A percentile compares a stretch with the other conserved stretches of the same genome.
Evolutionary conservation across 2,888 invertebrate species (phyloP).

Genomic region (Pristionchus exspectatus): DNA sequence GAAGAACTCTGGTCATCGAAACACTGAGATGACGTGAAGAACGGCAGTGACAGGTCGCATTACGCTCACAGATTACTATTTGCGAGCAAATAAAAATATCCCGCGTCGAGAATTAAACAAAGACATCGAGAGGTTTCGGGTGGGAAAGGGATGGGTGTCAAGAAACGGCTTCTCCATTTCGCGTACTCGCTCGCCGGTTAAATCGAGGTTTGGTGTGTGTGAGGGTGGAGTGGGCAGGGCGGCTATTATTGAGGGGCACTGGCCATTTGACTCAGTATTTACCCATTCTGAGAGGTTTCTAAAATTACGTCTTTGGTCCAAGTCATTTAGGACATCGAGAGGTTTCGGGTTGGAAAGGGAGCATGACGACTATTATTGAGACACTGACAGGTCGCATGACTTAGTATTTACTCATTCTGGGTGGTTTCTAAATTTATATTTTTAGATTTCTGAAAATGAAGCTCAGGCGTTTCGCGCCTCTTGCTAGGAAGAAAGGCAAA

Average conservation of each 20-base stretch:
- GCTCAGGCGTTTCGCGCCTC: too few species aligned
- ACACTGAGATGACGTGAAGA: too few species aligned
- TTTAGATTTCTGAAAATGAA: neutral
- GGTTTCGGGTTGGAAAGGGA: too few species aligned
- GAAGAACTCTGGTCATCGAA: too few species aligned
- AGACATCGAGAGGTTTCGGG: too few species aligned
- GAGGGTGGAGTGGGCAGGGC: neutral
- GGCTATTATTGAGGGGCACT: too few species aligned
- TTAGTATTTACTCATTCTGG: neutral
- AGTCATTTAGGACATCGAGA: too few species aligned
- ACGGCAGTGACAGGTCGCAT: neutral
- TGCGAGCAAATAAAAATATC: neutral
- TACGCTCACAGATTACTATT: neutral
- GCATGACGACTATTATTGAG: neutral
- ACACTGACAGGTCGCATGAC: neutral
- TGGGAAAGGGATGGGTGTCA: too few species aligned
- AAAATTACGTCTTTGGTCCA: too few species aligned
- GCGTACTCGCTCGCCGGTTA: neutral
- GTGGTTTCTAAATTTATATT: neutral
- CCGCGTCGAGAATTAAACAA: neutral
- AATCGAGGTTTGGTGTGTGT: too few species aligned
- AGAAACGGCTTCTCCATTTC: neutral
- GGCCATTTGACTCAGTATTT: too few species aligned
- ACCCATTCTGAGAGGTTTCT: too few species aligned
- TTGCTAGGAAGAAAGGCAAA: neutral